These are phyloP conservation scores for Phymorhynchus buccinoides DNA, from an alignment of 1,140 invertebrate genomes.

Conservation along the genomic window DNA sequence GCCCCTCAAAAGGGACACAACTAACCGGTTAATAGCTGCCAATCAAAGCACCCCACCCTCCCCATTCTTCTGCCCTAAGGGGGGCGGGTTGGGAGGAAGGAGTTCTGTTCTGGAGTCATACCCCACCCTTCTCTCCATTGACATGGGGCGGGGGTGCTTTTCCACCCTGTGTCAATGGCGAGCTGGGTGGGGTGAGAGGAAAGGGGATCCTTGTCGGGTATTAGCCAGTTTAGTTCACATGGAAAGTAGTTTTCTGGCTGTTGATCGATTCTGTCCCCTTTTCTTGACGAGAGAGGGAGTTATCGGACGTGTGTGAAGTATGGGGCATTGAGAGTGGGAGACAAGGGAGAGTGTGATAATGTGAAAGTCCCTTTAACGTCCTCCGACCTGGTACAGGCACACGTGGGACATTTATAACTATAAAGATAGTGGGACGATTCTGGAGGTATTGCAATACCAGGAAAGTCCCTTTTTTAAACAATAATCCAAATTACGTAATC, in stretches of 20 bases:
- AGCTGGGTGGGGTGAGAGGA: too few species aligned
- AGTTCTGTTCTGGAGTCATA: background rate
- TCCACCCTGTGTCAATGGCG: too few species aligned
- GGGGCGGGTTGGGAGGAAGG: background rate
- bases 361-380: too few species aligned
- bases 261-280: background rate
- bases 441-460: too few species aligned
- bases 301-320: background rate
- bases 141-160: too few species aligned
- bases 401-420: too few species aligned
- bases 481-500: too few species aligned
- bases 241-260: background rate
- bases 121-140: background rate
- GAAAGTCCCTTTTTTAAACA: too few species aligned
- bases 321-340: too few species aligned
- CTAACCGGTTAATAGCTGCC: slow-evolving; percentile 12
- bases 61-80: background rate
- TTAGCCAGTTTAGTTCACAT: background rate
- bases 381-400: too few species aligned
- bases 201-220: background rate
- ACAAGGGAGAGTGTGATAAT: too few species aligned
- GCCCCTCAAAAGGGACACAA: slow-evolving; percentile 9
- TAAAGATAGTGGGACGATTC: too few species aligned
- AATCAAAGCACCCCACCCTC: background rate
- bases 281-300: background rate